A percentile compares a stretch with the other conserved stretches of the same genome.
phyloP scores from a whole-genome alignment of 92 coral and sea anemone genomes.

The Bergia puertoricense region DNA sequence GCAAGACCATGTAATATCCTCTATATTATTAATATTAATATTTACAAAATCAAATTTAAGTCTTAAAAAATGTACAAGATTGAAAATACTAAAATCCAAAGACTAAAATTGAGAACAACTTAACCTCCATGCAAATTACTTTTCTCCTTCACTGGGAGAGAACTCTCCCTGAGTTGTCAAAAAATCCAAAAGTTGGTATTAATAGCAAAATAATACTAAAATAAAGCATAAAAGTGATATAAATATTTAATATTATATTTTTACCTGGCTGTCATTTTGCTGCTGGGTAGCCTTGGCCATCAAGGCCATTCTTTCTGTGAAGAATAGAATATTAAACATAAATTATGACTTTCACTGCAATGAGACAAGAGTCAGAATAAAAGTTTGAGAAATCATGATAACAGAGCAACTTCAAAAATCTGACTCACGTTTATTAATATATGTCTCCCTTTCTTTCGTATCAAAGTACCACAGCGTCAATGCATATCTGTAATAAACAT shows the following conservation, averaged over 20 bases:
- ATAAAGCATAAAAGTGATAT: too few relatives aligned
- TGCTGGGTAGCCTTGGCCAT: constrained; percentile 2
- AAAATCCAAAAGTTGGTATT: too few relatives aligned
- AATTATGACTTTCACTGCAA: neutral
- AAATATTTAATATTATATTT: neutral
- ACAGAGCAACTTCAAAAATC: neutral
- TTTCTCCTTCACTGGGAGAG: too few relatives aligned
- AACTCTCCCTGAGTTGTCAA: too few relatives aligned
- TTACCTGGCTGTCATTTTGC: neutral
- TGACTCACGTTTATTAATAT: constrained; percentile 52
- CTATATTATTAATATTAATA: too few relatives aligned
- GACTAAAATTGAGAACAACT: too few relatives aligned
- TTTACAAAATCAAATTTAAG: too few relatives aligned
- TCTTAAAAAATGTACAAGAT: too few relatives aligned
- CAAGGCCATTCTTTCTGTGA: neutral
- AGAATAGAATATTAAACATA: neutral
- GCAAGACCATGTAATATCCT: too few relatives aligned
- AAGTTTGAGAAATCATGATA: neutral
- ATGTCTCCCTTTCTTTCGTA: constrained; percentile 70
- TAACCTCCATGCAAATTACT: too few relatives aligned
- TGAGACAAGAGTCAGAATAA: neutral
- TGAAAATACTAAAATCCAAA: too few relatives aligned
- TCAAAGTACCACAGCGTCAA: constrained; percentile 99
- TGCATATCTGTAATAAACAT: constrained; percentile 70
- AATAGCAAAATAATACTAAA: too few relatives aligned